These are phyloP conservation scores for Pseudochaenichthys georgianus DNA, from an alignment of 2,797 vertebrate genomes.

Conservation along the genomic window DNA sequence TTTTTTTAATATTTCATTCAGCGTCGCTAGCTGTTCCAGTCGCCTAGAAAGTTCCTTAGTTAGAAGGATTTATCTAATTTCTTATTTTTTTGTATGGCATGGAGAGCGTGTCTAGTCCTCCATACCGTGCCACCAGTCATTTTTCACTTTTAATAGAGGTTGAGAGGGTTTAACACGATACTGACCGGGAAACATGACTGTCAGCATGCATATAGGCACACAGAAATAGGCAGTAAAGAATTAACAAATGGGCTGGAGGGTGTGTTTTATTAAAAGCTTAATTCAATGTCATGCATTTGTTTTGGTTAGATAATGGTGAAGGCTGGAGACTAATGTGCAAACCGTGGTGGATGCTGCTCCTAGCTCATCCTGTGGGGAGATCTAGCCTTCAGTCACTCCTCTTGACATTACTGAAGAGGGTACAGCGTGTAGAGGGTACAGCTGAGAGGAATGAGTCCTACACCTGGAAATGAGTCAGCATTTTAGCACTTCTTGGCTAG, in stretches of 20 bases:
- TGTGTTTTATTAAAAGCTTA: not conserved
- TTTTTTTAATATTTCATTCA: too few relatives aligned
- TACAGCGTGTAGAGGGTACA: not conserved
- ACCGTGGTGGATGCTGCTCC: not conserved
- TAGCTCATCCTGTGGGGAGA: not conserved
- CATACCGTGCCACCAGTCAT: too few relatives aligned
- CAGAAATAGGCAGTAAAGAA: not conserved
- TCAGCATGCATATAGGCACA: not conserved
- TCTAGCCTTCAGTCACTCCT: slow-evolving; percentile 1
- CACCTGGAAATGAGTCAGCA: not conserved
- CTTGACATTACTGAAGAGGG: slow-evolving; percentile 2
- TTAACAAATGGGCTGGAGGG: not conserved
- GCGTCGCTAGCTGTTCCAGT: too few relatives aligned
- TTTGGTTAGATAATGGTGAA: slow-evolving; percentile 2
- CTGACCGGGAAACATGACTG: not conserved
- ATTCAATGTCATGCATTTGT: not conserved
- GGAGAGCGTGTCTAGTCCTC: too few relatives aligned
- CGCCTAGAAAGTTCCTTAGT: too few relatives aligned
- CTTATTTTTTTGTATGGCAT: too few relatives aligned
- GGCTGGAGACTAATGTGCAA: not conserved
- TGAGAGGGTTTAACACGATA: not conserved
- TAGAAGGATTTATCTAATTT: too few relatives aligned
- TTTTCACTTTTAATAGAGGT: not conserved
- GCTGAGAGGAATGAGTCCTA: not conserved
- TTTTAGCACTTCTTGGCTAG: too few relatives aligned